Evolutionary conservation across 2,797 vertebrate genomes (phyloP).

Genomic region (Gouania willdenowi): DNA sequence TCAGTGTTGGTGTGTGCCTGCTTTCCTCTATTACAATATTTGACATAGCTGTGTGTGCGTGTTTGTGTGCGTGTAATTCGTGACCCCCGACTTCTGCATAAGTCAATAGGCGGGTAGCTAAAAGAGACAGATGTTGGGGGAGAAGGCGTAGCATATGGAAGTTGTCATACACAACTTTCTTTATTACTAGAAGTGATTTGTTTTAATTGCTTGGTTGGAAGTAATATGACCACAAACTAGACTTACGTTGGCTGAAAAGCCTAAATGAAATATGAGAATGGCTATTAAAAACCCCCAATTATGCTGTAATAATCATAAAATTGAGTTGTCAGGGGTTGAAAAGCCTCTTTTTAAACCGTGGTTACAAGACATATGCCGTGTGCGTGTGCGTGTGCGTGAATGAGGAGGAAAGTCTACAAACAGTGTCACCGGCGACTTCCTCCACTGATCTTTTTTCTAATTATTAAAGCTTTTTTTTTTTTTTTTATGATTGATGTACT

Average conservation of each 20-base stretch:
- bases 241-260: slow-evolving; percentile 31
- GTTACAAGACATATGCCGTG: slow-evolving; percentile 11
- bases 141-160: slow-evolving; percentile 61
- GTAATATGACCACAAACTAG: slow-evolving; percentile 58
- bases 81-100: slow-evolving; percentile 4
- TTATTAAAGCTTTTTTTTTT: background rate
- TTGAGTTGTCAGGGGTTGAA: slow-evolving; percentile 42
- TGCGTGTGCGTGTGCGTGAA: background rate
- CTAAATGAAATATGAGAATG: slow-evolving; percentile 61
- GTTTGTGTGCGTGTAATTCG: slow-evolving; percentile 24
- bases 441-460: background rate
- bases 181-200: slow-evolving; percentile 59
- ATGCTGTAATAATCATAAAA: slow-evolving; percentile 63
- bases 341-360: slow-evolving; percentile 30
- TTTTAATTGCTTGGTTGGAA: slow-evolving; percentile 69
- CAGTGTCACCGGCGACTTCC: no score
- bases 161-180: slow-evolving; percentile 52
- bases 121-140: slow-evolving; percentile 25
- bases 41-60: slow-evolving; percentile 12
- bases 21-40: no score
- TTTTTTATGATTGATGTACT: background rate
- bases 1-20: slow-evolving; percentile 3
- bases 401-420: background rate
- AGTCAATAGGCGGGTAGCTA: slow-evolving; percentile 31
- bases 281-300: slow-evolving; percentile 50